These are phyloP conservation scores for Orycteropus afer DNA, from an alignment of 2,113 vertebrate species.

Conservation along the genomic window DNA sequence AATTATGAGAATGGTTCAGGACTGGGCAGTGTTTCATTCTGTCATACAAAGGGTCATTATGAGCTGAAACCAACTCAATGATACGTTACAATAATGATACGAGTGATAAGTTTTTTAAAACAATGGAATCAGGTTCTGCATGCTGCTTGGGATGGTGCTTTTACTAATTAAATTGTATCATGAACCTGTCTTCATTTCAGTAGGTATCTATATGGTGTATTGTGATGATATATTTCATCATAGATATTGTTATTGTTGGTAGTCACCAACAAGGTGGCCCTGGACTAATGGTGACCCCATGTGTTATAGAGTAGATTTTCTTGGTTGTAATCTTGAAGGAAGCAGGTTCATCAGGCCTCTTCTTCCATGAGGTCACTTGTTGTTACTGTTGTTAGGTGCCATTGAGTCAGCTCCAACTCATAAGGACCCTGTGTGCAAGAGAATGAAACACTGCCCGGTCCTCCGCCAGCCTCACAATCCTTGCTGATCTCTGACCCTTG, in stretches of 20 bases:
- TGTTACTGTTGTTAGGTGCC: too few species aligned
- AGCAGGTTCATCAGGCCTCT: background rate
- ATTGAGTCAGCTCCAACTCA: too few species aligned
- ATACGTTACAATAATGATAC: too few species aligned
- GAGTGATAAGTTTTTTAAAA: constrained; percentile 7
- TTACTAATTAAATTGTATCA: background rate
- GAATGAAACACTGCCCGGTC: too few species aligned
- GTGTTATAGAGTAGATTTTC: background rate
- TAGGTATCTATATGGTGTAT: background rate
- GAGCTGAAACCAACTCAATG: too few species aligned
- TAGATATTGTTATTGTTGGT: background rate
- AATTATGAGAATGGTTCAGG: too few species aligned
- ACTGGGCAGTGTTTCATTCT: too few species aligned
- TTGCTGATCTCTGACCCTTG: too few species aligned
- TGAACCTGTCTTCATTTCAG: background rate
- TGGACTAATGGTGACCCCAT: background rate
- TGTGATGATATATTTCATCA: background rate
- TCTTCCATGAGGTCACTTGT: too few species aligned
- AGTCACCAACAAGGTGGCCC: background rate
- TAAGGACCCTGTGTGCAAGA: too few species aligned
- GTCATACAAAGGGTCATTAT: too few species aligned
- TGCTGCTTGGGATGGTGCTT: background rate
- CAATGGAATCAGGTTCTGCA: background rate
- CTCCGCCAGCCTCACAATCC: too few species aligned
- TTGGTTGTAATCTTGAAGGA: background rate